Base-by-base conservation (phyloP, 2,888 invertebrate species). In the Myathropa florea region DNA sequence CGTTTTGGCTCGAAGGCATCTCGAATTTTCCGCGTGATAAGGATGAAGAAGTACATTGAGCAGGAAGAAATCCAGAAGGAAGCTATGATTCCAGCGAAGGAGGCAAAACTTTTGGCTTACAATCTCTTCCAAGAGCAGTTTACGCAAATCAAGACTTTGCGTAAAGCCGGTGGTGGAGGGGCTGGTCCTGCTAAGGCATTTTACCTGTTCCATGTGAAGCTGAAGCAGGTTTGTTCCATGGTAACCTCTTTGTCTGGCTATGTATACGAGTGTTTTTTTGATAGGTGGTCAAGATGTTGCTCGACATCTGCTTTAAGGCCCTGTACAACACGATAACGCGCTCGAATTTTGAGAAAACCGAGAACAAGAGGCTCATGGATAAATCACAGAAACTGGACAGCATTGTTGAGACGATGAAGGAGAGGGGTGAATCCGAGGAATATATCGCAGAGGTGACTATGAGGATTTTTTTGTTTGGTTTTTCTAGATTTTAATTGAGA, bases 61-160 rank as follows among this genome's bases (percentile, higher is more conserved):
- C 97, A 98, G 89, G 98, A 97, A 87, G 96, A 97, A 91, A 96
- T 99, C 79, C 98, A 98, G 91, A 97, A 97, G 90, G 93, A 96
- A 89, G 98, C 97, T 0, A 98, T 99, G 98, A 95, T 99, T 89
- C 97, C 97, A 0, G 96, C 97, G 26, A 99, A 98, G 91, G 98
- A 98, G 92, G 97, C 97, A 2, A 98, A 98, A 91, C 95, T 96
- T 88, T 93, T 98, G 14, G 96, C 97, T 0, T 98, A 98, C 92
- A 96, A 95, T 88, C 93, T 99, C 88, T 93, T 98, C 65, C 96
- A 97, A 91, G 97, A 98, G 90, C 92, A 92, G 83, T 93, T 92
- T 72, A 90, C 91, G 24, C 93, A 93, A 82, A 91, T 93, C 0
- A 92, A 97, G 93, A 96, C 97, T 73, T 94, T 97, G 90, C 94